A percentile compares a stretch with the other conserved stretches of the same genome.
Conservation (phyloP, 2,113 vertebrate species). For the Atractosteus spatula region DNA sequence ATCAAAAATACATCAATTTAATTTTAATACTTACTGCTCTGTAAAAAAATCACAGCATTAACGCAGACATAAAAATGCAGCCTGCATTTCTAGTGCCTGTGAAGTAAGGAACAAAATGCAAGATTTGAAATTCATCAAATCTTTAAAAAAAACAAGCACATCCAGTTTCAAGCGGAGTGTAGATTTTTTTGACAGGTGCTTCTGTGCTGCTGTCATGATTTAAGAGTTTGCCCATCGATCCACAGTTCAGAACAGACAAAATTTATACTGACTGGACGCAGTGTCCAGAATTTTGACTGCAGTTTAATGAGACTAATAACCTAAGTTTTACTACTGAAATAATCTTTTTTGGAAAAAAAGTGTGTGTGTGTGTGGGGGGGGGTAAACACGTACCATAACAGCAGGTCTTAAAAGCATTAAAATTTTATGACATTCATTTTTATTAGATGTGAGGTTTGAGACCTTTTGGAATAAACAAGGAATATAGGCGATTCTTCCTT, state of each 20-base stretch:
- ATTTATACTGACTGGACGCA: neutral
- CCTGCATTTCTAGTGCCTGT: neutral
- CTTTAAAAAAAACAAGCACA: too few relatives aligned
- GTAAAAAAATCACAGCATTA: neutral
- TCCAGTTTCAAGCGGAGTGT: too few relatives aligned
- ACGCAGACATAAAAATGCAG: neutral
- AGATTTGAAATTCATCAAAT: too few relatives aligned
- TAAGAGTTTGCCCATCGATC: too few relatives aligned
- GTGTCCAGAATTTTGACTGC: neutral
- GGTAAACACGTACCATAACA: slow-evolving; percentile 25
- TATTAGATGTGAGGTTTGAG: slow-evolving; percentile 71
- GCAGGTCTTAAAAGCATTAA: slow-evolving; percentile 42
- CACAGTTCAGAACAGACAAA: neutral
- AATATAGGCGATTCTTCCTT: neutral
- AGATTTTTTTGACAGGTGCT: too few relatives aligned
- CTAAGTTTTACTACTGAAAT: too few relatives aligned
- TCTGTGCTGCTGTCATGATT: too few relatives aligned
- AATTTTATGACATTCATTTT: slow-evolving; percentile 61
- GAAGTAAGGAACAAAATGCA: too few relatives aligned
- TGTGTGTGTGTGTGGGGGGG: neutral
- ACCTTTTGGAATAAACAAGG: slow-evolving; percentile 58
- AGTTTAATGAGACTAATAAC: neutral
- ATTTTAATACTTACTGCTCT: slow-evolving; percentile 3
- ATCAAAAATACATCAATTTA: neutral
- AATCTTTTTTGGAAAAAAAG: too few relatives aligned